phyloP scores from a whole-genome alignment of 2,113 vertebrate genomes.

The Elgaria multicarinata region DNA sequence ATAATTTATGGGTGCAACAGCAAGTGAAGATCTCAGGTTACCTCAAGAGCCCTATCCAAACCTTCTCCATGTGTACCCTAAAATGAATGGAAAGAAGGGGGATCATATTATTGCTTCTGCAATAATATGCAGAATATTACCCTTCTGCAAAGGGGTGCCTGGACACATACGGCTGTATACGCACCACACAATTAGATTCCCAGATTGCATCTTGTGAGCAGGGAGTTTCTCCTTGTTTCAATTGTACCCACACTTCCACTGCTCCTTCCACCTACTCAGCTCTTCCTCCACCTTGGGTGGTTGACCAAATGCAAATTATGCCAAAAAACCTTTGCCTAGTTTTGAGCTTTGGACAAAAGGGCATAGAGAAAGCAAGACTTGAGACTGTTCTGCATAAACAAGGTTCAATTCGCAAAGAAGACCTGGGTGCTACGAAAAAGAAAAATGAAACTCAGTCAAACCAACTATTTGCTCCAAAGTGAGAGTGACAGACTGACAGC shows the following conservation, averaged over 20 bases:
- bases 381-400: background rate
- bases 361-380: background rate
- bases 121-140: no score
- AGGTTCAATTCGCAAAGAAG: constrained; percentile 1
- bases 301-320: background rate
- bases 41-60: no score
- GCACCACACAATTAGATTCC: no score
- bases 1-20: no score
- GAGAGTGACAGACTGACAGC: constrained; percentile 21
- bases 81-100: no score
- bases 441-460: background rate
- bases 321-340: background rate
- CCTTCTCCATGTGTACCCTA: no score
- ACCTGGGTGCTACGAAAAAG: constrained; percentile 5
- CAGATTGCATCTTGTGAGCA: background rate
- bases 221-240: background rate
- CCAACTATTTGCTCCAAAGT: background rate
- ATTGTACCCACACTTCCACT: no score
- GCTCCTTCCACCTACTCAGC: background rate
- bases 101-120: no score
- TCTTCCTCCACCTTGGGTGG: background rate
- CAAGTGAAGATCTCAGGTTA: no score
- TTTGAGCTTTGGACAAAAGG: background rate
- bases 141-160: no score
- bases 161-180: no score